These are phyloP conservation scores for Formica selysi DNA, from an alignment of 1,140 invertebrate genomes.

Conservation along the genomic window DNA sequence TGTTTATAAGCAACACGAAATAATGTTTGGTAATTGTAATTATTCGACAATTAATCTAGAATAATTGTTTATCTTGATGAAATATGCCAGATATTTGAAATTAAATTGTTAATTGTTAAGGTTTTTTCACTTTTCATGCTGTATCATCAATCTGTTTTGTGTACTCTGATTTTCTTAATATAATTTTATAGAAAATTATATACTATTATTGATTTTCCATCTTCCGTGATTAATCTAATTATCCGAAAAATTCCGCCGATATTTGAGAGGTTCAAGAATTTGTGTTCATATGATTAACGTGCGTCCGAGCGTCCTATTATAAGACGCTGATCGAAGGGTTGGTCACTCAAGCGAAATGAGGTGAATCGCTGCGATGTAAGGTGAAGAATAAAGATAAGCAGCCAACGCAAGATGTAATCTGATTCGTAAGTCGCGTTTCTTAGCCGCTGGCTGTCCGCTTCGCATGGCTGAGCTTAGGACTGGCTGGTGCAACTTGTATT, in stretches of 20 bases:
- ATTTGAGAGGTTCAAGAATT: background rate
- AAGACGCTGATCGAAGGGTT: constrained; percentile 71
- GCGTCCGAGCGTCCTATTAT: constrained; percentile 49
- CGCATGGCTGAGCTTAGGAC: constrained; percentile 85
- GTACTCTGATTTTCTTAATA: background rate
- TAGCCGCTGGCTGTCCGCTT: constrained; percentile 81
- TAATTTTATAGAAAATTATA: background rate
- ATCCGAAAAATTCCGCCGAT: background rate
- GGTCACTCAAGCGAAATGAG: constrained; percentile 81
- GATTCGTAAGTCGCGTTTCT: constrained; percentile 85
- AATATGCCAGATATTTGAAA: background rate
- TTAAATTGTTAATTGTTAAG: constrained; percentile 3
- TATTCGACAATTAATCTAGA: background rate
- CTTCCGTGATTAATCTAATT: background rate
- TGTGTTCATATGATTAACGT: background rate
- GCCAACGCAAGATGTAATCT: constrained; percentile 85
- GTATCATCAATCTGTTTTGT: background rate
- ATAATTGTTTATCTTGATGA: background rate
- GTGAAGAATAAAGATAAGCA: constrained; percentile 84
- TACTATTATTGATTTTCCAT: too few species aligned
- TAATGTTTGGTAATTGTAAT: background rate
- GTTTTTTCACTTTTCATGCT: background rate
- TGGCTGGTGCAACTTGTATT: constrained; percentile 85
- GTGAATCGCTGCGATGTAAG: constrained; percentile 79
- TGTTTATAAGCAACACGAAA: background rate